A percentile compares a stretch with the other conserved stretches of the same genome.
Evolutionary conservation across 2,113 vertebrate genomes (phyloP).

Genomic region (Ammodramus savannarum): DNA sequence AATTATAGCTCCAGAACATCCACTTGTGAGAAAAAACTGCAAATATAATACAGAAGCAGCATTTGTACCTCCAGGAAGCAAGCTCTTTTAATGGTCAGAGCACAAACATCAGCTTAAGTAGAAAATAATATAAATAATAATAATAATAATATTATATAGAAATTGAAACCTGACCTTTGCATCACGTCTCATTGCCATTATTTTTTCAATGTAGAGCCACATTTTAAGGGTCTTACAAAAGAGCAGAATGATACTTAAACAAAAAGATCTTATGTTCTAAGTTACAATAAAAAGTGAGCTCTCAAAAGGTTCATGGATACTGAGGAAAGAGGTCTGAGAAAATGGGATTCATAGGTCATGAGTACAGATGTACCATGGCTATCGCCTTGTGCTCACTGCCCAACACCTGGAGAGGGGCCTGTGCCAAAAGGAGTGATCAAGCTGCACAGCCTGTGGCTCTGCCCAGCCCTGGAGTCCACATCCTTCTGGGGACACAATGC

Average conservation of each 20-base stretch:
- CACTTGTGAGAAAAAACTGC: neutral
- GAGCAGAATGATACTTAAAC: neutral
- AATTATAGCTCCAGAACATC: neutral
- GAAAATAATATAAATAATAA: neutral
- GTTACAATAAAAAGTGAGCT: neutral
- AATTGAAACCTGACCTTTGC: neutral
- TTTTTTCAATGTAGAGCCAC: neutral
- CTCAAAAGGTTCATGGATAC: neutral
- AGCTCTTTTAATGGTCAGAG: neutral
- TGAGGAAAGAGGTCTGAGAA: neutral
- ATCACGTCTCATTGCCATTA: neutral
- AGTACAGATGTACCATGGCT: neutral
- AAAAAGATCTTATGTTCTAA: neutral
- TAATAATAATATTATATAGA: neutral
- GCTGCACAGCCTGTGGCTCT: neutral
- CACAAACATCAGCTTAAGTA: neutral
- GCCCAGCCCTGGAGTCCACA: neutral
- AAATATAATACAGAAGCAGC: neutral
- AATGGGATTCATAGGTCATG: neutral
- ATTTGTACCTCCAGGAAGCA: neutral
- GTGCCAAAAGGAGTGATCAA: rapidly evolving
- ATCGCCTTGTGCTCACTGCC: rapidly evolving
- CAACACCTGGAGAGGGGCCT: neutral
- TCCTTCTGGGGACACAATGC: neutral
- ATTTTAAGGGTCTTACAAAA: neutral